Conservation (phyloP, 2,113 vertebrate species). For the Channa maculata region DNA sequence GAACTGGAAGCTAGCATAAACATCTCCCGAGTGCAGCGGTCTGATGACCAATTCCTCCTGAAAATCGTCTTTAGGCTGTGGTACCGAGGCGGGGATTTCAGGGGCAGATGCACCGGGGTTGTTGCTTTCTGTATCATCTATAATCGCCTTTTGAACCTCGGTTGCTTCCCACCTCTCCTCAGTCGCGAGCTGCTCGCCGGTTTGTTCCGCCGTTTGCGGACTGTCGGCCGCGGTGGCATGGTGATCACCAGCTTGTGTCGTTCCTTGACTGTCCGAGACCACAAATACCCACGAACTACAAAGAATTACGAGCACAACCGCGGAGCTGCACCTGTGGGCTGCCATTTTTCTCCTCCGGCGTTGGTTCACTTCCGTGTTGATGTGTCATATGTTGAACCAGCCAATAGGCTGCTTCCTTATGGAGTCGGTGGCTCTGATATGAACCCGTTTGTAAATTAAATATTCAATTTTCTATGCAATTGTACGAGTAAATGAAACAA, state of each 20-base stretch:
- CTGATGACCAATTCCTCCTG: constrained; percentile 91
- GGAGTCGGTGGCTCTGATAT: constrained; percentile 7
- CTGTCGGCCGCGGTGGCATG: background rate
- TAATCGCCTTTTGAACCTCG: constrained; percentile 31
- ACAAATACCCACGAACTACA: constrained; percentile 15
- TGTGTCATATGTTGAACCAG: constrained; percentile 28
- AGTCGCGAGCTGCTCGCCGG: constrained; percentile 6
- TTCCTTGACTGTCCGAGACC: constrained; percentile 20
- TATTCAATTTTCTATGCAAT: too few species aligned
- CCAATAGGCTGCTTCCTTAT: constrained; percentile 63
- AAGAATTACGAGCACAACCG: constrained; percentile 40
- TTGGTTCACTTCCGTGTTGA: constrained; percentile 71
- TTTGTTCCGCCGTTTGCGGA: background rate
- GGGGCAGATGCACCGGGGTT: background rate
- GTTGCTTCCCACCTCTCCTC: constrained; percentile 69
- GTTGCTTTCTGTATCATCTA: background rate
- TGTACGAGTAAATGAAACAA: too few species aligned
- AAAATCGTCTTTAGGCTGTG: constrained; percentile 80
- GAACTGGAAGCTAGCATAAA: constrained; percentile 95
- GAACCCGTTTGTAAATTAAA: constrained; percentile 38
- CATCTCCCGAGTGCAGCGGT: constrained; percentile 90
- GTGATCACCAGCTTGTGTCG: background rate
- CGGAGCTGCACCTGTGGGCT: constrained; percentile 30
- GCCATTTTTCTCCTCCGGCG: constrained; percentile 73
- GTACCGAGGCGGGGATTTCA: background rate